These are phyloP conservation scores for Aurelia sp. DNA, from an alignment of 30 jellyfish, hydroid and myxozoan species.

Conservation along the genomic window DNA sequence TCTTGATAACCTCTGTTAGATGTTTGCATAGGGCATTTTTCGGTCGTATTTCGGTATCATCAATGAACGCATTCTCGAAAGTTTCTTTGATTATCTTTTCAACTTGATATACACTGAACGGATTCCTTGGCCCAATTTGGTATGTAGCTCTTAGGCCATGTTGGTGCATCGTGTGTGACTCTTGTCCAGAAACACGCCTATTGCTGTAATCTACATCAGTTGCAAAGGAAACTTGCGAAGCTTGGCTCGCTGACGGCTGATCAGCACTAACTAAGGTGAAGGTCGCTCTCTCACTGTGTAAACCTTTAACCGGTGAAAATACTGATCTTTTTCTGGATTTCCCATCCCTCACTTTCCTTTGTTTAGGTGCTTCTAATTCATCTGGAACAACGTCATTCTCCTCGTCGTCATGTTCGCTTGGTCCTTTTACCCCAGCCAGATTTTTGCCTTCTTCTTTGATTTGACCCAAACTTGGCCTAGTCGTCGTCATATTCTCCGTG, in stretches of 20 bases:
- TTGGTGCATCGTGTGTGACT: not conserved
- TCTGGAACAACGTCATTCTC: not conserved
- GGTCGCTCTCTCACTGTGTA: not conserved
- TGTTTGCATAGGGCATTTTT: slow-evolving; percentile 42
- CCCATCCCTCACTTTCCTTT: not conserved
- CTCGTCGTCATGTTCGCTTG: not conserved
- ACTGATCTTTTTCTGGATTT: slow-evolving; percentile 34
- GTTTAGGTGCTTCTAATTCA: not conserved
- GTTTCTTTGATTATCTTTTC: slow-evolving; percentile 25
- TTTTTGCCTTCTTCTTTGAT: slow-evolving; percentile 40
- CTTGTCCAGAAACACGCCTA: slow-evolving; percentile 34
- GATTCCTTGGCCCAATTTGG: slow-evolving; percentile 36
- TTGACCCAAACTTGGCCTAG: slow-evolving; percentile 22
- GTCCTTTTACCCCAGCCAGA: not conserved
- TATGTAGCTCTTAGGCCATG: slow-evolving; percentile 20
- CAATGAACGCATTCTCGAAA: slow-evolving; percentile 16
- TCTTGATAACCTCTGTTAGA: slow-evolving; percentile 62
- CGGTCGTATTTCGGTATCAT: slow-evolving; percentile 1
- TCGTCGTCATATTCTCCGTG: slow-evolving; percentile 21
- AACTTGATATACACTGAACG: slow-evolving; percentile 38
- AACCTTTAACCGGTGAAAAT: slow-evolving; percentile 6
- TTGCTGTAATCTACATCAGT: slow-evolving; percentile 9
- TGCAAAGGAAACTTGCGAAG: slow-evolving; percentile 4
- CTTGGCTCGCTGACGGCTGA: slow-evolving; percentile 14
- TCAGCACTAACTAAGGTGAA: slow-evolving; percentile 21